Conservation (phyloP, 1,140 invertebrate genomes). For the Camponotus vicinus region DNA sequence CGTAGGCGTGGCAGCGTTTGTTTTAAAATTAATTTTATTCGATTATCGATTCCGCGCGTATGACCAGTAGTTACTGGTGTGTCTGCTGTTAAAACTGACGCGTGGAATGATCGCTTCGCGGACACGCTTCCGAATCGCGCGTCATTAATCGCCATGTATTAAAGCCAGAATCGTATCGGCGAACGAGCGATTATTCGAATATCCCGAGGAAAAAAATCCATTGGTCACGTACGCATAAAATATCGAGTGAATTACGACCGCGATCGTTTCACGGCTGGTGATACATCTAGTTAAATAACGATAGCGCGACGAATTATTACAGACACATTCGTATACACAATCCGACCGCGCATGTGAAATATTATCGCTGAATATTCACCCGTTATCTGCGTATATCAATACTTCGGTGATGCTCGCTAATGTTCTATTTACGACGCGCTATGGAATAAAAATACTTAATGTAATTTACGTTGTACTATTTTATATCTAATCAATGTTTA, state of each 20-base stretch:
- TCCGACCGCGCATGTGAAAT: constrained; percentile 35
- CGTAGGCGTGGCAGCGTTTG: constrained; percentile 3
- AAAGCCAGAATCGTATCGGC: constrained; percentile 54
- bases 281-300: constrained; percentile 61
- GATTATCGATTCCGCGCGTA: constrained; percentile 47
- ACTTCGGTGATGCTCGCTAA: constrained; percentile 9
- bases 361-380: constrained; percentile 56
- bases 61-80: not conserved
- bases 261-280: constrained; percentile 49
- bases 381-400: constrained; percentile 27
- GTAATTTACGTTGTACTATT: not conserved
- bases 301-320: constrained; percentile 61
- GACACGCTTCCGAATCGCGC: constrained; percentile 44
- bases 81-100: constrained; percentile 44
- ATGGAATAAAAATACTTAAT: not conserved
- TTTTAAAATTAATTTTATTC: constrained; percentile 60
- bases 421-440: not conserved
- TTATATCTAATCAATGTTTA: constrained; percentile 5
- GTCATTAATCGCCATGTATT: constrained; percentile 54
- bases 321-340: constrained; percentile 4
- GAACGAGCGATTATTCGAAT: constrained; percentile 53
- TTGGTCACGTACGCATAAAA: constrained; percentile 55
- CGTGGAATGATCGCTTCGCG: constrained; percentile 40
- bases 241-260: constrained; percentile 50
- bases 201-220: constrained; percentile 43